These are phyloP conservation scores for Xenopus laevis DNA, from an alignment of 2,113 vertebrate genomes.

Conservation along the genomic window DNA sequence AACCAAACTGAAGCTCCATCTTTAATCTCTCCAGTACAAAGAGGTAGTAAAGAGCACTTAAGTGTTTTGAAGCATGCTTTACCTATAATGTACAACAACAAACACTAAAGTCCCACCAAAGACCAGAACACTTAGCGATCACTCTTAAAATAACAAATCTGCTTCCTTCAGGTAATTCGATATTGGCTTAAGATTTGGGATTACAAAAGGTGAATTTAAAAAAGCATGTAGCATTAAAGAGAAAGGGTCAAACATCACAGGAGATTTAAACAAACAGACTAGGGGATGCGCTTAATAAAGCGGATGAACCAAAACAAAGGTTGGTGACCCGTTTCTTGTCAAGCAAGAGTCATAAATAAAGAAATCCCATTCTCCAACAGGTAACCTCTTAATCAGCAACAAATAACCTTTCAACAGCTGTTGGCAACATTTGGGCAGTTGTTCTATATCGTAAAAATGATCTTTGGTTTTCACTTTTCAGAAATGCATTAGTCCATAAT, in stretches of 20 bases:
- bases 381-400: conserved; percentile 12
- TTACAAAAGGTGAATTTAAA: neutral
- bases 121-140: no score
- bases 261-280: conserved; percentile 16
- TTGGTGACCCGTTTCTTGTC: conserved; percentile 4
- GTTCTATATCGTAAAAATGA: no score
- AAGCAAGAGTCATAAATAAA: conserved; percentile 6
- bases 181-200: neutral
- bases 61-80: no score
- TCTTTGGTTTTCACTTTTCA: no score
- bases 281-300: conserved; percentile 21
- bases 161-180: conserved; percentile 16
- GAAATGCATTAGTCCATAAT: no score
- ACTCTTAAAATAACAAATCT: no score
- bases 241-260: conserved; percentile 21
- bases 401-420: neutral
- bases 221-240: neutral
- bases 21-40: no score
- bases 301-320: conserved; percentile 18
- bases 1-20: no score
- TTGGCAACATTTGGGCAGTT: neutral
- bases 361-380: neutral
- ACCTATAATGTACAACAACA: no score
- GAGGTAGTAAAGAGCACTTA: no score
- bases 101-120: no score